Percentiles rank a stretch among this genome's conserved stretches.
These are phyloP conservation scores for Sparidentex hasta DNA, from an alignment of 2,797 vertebrate species.

Conservation along the genomic window DNA sequence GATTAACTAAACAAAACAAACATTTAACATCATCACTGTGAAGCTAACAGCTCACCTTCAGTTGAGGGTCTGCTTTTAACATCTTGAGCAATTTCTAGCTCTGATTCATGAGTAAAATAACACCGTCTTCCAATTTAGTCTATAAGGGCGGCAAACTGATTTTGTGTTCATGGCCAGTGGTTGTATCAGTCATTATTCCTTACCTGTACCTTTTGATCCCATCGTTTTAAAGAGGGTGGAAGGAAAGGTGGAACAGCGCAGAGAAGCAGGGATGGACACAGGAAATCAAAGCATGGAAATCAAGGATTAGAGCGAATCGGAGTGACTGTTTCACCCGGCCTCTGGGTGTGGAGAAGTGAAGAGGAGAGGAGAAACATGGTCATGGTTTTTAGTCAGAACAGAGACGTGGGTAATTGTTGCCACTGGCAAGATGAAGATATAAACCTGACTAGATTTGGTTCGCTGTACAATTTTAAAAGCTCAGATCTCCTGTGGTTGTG, in stretches of 20 bases:
- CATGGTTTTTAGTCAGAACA: constrained; percentile 73
- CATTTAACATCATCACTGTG: not conserved
- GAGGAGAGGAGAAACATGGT: constrained; percentile 57
- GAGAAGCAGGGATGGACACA: constrained; percentile 49
- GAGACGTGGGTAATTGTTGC: constrained; percentile 76
- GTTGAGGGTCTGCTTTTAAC: constrained; percentile 31
- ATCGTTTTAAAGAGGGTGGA: constrained; percentile 43
- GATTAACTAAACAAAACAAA: not conserved
- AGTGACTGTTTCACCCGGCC: constrained; percentile 70
- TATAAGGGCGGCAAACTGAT: constrained; percentile 17
- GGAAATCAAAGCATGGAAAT: constrained; percentile 76
- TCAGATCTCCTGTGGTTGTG: constrained; percentile 18
- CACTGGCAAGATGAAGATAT: constrained; percentile 60
- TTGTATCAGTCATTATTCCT: constrained; percentile 48
- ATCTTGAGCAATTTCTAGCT: constrained; percentile 21
- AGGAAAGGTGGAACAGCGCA: constrained; percentile 39
- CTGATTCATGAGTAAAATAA: constrained; percentile 21
- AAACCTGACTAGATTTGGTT: constrained; percentile 53
- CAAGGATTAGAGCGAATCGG: constrained; percentile 69
- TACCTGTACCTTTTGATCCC: constrained; percentile 62
- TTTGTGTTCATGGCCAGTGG: constrained; percentile 24
- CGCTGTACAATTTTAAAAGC: constrained; percentile 55
- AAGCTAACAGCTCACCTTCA: not conserved
- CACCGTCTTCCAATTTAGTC: constrained; percentile 25
- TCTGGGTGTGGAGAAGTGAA: constrained; percentile 60